These are phyloP conservation scores for Eulemur macaco DNA, from an alignment of 2,113 vertebrate genomes.

Conservation along the genomic window DNA sequence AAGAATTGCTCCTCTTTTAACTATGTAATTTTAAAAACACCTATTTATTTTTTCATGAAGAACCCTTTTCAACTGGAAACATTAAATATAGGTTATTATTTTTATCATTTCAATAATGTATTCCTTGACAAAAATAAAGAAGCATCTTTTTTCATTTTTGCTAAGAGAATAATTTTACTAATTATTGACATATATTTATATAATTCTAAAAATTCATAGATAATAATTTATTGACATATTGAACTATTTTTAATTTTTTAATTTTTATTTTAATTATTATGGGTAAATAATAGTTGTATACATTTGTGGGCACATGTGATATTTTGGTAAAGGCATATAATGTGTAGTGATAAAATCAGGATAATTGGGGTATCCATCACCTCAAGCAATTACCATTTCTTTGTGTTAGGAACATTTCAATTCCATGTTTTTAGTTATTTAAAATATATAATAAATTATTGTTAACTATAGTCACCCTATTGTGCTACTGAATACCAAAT, in stretches of 20 bases:
- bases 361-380: no score
- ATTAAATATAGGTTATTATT: not conserved
- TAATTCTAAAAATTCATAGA: not conserved
- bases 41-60: not conserved
- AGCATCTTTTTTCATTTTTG: not conserved
- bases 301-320: no score
- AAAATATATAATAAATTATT: no score
- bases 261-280: no score
- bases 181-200: not conserved
- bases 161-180: not conserved
- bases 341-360: no score
- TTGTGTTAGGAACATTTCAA: no score
- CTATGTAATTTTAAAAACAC: not conserved
- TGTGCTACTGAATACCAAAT: no score
- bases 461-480: no score
- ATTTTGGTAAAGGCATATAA: no score
- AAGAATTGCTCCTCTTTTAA: not conserved
- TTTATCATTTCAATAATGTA: not conserved
- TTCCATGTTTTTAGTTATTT: no score
- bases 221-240: not conserved
- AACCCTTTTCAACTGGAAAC: not conserved
- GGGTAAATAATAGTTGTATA: no score
- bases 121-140: not conserved
- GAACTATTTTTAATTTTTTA: not conserved
- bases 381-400: no score